phyloP scores from a whole-genome alignment of 2,888 invertebrate species.

The Tiphia femorata region DNA sequence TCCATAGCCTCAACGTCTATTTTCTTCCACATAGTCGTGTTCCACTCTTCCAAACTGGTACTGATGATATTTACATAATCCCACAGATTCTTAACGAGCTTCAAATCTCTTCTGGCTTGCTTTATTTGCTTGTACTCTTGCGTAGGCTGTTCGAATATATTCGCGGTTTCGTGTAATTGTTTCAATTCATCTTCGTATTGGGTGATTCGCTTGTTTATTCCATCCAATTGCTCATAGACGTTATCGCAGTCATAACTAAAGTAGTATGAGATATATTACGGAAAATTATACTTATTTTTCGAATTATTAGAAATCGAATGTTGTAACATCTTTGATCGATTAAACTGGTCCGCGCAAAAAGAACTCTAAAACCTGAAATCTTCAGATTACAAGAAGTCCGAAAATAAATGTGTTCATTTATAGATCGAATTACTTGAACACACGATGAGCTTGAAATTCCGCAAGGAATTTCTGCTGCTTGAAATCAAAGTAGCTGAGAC shows the following conservation, averaged over 20 bases:
- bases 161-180: slow-evolving; percentile 79
- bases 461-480: slow-evolving; percentile 83
- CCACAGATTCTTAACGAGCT: slow-evolving; percentile 86
- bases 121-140: slow-evolving; percentile 86
- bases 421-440: slow-evolving; percentile 62
- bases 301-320: slow-evolving; percentile 16
- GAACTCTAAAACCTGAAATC: too few relatives aligned
- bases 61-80: slow-evolving; percentile 87
- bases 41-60: slow-evolving; percentile 91
- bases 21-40: slow-evolving; percentile 92
- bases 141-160: slow-evolving; percentile 87
- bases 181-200: slow-evolving; percentile 79
- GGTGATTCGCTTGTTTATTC: slow-evolving; percentile 76
- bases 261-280: too few relatives aligned
- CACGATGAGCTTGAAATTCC: slow-evolving; percentile 74
- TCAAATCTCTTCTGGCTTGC: slow-evolving; percentile 82
- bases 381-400: too few relatives aligned
- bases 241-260: slow-evolving; percentile 77
- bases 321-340: too few relatives aligned
- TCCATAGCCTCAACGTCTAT: slow-evolving; percentile 96
- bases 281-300: neutral
- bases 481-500: slow-evolving; percentile 84
- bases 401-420: neutral
- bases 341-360: too few relatives aligned
- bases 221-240: slow-evolving; percentile 79